Base-by-base conservation (phyloP, 1,140 invertebrate genomes). In the silkworm (Bombyx mori) region DNA sequence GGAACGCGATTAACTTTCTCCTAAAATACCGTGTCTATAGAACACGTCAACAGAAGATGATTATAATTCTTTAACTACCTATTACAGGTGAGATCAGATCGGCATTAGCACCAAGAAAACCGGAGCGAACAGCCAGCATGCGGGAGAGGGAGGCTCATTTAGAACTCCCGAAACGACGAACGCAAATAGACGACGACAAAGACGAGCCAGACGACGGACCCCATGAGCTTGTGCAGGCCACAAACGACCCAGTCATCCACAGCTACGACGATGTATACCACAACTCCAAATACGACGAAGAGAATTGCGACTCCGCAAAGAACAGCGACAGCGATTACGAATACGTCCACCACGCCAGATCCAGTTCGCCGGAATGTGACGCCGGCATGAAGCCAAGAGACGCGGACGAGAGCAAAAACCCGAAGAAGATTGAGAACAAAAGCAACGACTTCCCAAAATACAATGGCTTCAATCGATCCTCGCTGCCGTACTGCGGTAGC, bases 101-200 rank as follows among this genome's bases (percentile, higher is more conserved):
- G 75, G 91, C 91, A 8, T 90, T 95, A 55, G 92, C 93, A 51
- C 93, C 92, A 8, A 79, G 92, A 44, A 96, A 96, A 83, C 94
- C 94, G 7, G 93, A 95, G 75, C 88, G 94, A 63, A 95, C 94
- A 18, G 93, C 93, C 7, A 95, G 94, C 75, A 93, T 95, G 92
- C 89, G 93, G 69, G 93, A 95, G 77, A 79, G 91, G 54, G 91
- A 92, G 75, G 90, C 91, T 6, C 90, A 90, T 63, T 75, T 91
- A 66, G 91, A 92, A 69, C 79, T 92, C 56, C 87, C 90, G 44
- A 88, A 87, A 66, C 81, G 89, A 66, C 73, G 90, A 82, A 85
- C 84, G 65, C 66, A 80, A 35, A 77, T 83, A 51, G 79, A 84
- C 49, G 82, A 88, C 52, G 86, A 88, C 54, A 83, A 84, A 63